Evolutionary conservation across 2,113 vertebrate species (phyloP).

Genomic region (Aldabrachelys gigantea): DNA sequence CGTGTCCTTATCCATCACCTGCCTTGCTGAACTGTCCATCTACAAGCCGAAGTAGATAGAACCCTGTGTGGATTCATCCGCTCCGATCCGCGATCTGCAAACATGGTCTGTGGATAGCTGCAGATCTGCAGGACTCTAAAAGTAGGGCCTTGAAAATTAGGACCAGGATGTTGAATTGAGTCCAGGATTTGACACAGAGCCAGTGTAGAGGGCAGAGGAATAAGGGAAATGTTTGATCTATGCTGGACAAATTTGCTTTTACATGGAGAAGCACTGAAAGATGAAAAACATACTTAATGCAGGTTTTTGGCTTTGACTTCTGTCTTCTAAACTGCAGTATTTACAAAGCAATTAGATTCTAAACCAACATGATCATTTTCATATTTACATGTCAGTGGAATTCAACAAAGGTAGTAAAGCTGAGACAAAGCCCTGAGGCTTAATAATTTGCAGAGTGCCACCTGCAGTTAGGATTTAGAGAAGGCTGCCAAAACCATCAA

Average conservation of each 20-base stretch:
- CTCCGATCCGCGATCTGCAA: no score
- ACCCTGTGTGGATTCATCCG: no score
- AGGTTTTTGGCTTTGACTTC: not conserved
- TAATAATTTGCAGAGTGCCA: constrained; percentile 7
- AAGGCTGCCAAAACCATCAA: not conserved
- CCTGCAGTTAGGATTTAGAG: constrained; percentile 7
- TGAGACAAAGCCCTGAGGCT: not conserved
- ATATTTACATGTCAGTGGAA: not conserved
- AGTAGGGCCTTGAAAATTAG: accelerated
- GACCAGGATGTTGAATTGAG: not conserved
- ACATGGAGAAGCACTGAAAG: not conserved
- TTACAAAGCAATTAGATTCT: not conserved
- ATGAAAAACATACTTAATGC: not conserved
- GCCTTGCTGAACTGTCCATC: no score
- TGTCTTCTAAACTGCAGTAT: not conserved
- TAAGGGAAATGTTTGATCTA: not conserved
- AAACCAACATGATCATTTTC: not conserved
- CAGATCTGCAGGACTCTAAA: accelerated
- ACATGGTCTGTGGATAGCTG: accelerated
- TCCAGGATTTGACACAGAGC: not conserved
- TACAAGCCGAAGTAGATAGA: not conserved
- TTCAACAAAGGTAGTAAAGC: not conserved
- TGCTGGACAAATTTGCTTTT: not conserved
- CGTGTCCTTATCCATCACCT: not conserved
- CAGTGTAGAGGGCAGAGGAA: not conserved